These are phyloP conservation scores for Sminthurinus aureus DNA, from an alignment of 2,888 invertebrate species.

Conservation along the genomic window DNA sequence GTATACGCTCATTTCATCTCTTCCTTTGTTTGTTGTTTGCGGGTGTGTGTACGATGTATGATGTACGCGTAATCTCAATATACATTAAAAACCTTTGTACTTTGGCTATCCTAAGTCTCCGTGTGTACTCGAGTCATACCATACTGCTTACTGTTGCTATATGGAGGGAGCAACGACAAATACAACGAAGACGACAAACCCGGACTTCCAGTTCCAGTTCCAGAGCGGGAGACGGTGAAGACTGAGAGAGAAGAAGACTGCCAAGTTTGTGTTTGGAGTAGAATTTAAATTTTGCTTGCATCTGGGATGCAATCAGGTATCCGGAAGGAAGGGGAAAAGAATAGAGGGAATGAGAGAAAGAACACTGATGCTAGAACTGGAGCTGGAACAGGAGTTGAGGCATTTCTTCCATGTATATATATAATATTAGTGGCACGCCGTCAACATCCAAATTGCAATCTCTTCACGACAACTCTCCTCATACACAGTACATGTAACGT, in stretches of 20 bases:
- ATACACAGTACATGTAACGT: no score
- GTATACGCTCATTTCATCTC: no score
- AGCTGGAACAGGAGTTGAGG: neutral
- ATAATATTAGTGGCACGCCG: constrained; percentile 37
- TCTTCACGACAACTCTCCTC: neutral
- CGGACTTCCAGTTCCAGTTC: neutral
- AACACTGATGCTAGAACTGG: neutral
- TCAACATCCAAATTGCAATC: constrained; percentile 35
- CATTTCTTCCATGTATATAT: constrained; percentile 2
- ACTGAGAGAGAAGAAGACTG: constrained; percentile 15
- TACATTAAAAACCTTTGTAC: neutral
- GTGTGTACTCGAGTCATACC: no score
- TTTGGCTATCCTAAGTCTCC: no score
- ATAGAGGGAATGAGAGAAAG: neutral
- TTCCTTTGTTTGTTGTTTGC: neutral
- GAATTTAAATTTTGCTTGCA: constrained; percentile 36
- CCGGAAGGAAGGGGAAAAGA: constrained; percentile 2
- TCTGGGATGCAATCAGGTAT: constrained; percentile 36
- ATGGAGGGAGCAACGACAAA: neutral
- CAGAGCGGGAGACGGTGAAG: neutral
- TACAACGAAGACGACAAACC: no score
- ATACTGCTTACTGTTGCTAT: neutral
- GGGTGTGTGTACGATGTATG: neutral
- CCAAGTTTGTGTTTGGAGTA: constrained; percentile 18
- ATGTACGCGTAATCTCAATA: neutral